A percentile compares a stretch with the other conserved stretches of the same genome.
Evolutionary conservation across 1,140 invertebrate species (phyloP).

Genomic region (Bombus confusus): DNA sequence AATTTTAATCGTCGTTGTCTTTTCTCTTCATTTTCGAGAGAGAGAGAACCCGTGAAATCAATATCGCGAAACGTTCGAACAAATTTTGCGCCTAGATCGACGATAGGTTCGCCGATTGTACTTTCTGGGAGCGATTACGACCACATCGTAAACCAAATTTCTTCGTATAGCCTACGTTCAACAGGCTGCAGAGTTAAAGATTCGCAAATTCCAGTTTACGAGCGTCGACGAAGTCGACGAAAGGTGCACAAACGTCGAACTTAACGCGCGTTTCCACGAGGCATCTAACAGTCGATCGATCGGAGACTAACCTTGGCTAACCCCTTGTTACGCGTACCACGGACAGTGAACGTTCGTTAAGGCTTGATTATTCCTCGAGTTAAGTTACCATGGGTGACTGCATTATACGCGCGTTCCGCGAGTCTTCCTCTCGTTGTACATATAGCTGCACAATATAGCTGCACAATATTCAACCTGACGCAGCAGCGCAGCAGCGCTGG

Average conservation of each 20-base stretch:
- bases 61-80: too few relatives aligned
- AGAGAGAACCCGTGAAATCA: too few relatives aligned
- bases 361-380: slow-evolving; percentile 65
- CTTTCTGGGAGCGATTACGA: not conserved
- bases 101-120: not conserved
- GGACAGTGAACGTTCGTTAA: slow-evolving; percentile 57
- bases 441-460: not conserved
- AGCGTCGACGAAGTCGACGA: not conserved
- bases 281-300: slow-evolving; percentile 38
- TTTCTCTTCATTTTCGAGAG: not conserved
- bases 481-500: not conserved
- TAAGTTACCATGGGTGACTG: slow-evolving; percentile 35
- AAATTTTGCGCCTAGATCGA: too few relatives aligned
- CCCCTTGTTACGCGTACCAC: slow-evolving; percentile 50
- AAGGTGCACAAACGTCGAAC: not conserved
- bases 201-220: not conserved
- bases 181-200: too few relatives aligned
- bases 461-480: not conserved
- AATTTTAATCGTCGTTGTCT: too few relatives aligned
- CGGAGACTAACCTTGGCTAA: slow-evolving; percentile 65
- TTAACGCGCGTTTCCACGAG: not conserved
- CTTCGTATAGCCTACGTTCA: not conserved
- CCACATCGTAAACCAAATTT: not conserved
- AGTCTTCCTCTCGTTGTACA: not conserved
- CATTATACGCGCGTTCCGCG: not conserved